These are phyloP conservation scores for Eulemur macaco DNA, from an alignment of 2,113 vertebrate species.

Conservation along the genomic window DNA sequence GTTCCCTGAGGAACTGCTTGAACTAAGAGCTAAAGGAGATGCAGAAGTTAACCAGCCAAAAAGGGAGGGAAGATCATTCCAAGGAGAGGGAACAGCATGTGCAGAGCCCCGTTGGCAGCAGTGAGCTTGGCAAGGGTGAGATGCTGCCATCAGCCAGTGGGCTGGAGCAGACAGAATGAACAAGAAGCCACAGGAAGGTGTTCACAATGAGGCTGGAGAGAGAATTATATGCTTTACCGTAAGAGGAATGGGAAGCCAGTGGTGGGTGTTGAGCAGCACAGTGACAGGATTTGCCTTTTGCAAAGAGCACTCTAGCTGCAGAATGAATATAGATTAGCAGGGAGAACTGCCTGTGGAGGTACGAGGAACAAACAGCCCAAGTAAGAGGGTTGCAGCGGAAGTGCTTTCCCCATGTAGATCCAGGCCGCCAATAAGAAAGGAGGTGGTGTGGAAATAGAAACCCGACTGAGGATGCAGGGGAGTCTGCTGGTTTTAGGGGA, in stretches of 20 bases:
- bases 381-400: neutral
- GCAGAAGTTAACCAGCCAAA: neutral
- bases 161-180: neutral
- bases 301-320: neutral
- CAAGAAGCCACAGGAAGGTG: neutral
- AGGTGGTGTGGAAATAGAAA: neutral
- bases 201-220: neutral
- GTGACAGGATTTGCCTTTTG: neutral
- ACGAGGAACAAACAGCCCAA: neutral
- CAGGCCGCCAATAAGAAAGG: neutral
- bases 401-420: neutral
- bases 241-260: neutral
- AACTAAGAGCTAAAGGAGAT: neutral
- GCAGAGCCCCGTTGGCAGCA: neutral
- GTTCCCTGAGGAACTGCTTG: neutral
- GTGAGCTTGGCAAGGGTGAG: neutral
- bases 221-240: neutral
- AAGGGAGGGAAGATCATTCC: neutral
- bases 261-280: neutral
- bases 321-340: neutral
- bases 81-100: neutral
- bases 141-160: neutral
- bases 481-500: neutral
- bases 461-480: neutral
- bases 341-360: neutral